Conservation (phyloP, 1,140 invertebrate genomes). For the Paramacrobiotus metropolitanus region DNA sequence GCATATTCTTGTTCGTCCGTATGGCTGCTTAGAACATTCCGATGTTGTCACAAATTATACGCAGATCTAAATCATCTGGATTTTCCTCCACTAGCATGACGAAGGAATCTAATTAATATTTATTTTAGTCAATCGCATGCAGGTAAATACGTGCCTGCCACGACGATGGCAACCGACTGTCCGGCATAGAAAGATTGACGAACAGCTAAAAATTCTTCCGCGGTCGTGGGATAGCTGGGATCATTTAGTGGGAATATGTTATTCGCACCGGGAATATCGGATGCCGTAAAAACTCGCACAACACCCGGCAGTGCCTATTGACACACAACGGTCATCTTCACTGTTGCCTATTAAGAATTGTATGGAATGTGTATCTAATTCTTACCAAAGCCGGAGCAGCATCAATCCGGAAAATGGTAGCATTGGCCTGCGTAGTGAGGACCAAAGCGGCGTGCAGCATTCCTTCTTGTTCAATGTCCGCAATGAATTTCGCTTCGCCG, state of each 20-base stretch:
- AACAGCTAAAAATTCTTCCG: not conserved
- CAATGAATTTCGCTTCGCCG: no score
- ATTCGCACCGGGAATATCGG: conserved; percentile 49
- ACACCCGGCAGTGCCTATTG: conserved; percentile 34
- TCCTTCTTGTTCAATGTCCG: conserved; percentile 21
- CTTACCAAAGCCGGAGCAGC: conserved; percentile 18
- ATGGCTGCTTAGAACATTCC: no score
- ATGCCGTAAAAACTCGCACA: conserved; percentile 38
- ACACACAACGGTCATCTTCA: not conserved
- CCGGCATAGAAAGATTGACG: conserved; percentile 25
- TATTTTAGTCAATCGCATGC: no score
- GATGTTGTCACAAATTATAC: no score
- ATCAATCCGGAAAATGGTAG: conserved; percentile 17
- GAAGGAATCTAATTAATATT: no score
- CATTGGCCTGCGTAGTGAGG: conserved; percentile 21
- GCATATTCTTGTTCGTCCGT: no score
- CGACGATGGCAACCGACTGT: conserved; percentile 44
- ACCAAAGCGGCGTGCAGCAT: conserved; percentile 26
- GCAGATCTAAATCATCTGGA: no score
- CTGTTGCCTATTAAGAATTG: not conserved
- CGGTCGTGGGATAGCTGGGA: not conserved
- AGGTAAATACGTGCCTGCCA: conserved; percentile 25
- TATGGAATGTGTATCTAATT: not conserved
- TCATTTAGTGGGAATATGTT: conserved; percentile 10
- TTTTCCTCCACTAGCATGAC: no score